A percentile compares a stretch with the other conserved stretches of the same genome.
Evolutionary conservation across 2,888 invertebrate species (phyloP).

Genomic region (Aphodius sticticus): DNA sequence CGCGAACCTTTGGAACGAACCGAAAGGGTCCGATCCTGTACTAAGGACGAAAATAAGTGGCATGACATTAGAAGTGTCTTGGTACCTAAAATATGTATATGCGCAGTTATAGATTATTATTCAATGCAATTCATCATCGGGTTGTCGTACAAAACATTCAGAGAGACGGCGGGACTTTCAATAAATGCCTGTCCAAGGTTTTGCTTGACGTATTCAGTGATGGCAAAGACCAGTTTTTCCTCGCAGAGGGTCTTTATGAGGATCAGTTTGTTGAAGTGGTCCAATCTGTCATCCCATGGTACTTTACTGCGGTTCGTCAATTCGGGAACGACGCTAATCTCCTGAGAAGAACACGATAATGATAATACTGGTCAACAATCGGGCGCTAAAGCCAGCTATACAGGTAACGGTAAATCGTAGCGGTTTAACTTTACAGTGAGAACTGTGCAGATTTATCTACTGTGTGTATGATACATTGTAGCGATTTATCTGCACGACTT

Average conservation of each 20-base stretch:
- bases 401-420: too few relatives aligned
- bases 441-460: too few relatives aligned
- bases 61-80: constrained; percentile 74
- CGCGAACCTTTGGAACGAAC: constrained; percentile 83
- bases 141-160: constrained; percentile 69
- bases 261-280: constrained; percentile 82
- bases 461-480: background rate
- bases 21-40: constrained; percentile 89
- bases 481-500: background rate
- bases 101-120: constrained; percentile 41
- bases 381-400: too few relatives aligned
- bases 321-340: constrained; percentile 64
- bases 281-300: constrained; percentile 72
- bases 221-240: constrained; percentile 82
- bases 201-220: constrained; percentile 79
- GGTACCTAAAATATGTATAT: constrained; percentile 63
- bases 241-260: constrained; percentile 78
- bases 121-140: constrained; percentile 52
- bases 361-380: constrained; percentile 17
- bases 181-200: constrained; percentile 83
- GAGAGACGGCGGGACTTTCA: constrained; percentile 80
- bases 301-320: constrained; percentile 41
- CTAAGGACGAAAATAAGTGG: constrained; percentile 89
- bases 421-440: too few relatives aligned
- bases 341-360: constrained; percentile 57